A percentile compares a stretch with the other conserved stretches of the same genome.
Conservation (phyloP, 1,140 invertebrate genomes). For the Forficula auricularia region DNA sequence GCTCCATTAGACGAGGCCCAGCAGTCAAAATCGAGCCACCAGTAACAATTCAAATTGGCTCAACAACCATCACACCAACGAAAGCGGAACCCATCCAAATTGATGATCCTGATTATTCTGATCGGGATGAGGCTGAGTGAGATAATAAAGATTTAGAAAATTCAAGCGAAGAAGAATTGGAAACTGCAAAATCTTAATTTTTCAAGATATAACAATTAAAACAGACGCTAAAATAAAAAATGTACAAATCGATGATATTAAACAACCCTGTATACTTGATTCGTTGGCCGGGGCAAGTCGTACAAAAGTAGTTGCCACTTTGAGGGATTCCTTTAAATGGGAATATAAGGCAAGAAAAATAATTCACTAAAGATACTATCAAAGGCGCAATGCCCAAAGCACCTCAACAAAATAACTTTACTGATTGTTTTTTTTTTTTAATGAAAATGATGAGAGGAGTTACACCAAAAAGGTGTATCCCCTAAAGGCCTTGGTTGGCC, state of each 20-base stretch:
- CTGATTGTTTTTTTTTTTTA: too few species aligned
- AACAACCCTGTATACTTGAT: slow-evolving; percentile 82
- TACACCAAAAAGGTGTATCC: too few species aligned
- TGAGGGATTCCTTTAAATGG: slow-evolving; percentile 74
- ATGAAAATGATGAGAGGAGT: too few species aligned
- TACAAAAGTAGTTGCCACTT: slow-evolving; percentile 62
- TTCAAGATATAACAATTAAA: not conserved
- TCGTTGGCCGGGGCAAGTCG: slow-evolving; percentile 68
- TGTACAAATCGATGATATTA: slow-evolving; percentile 29
- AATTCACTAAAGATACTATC: slow-evolving; percentile 64
- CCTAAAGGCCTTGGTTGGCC: too few species aligned
- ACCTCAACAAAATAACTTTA: slow-evolving; percentile 91
- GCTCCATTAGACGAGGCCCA: too few species aligned
- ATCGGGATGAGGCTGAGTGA: slow-evolving; percentile 65
- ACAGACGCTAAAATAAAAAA: slow-evolving; percentile 20
- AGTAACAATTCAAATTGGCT: slow-evolving; percentile 37
- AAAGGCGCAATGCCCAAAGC: slow-evolving; percentile 72
- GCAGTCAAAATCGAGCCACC: slow-evolving; percentile 23
- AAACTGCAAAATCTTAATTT: not conserved
- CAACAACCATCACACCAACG: slow-evolving; percentile 44
- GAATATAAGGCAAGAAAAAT: slow-evolving; percentile 64
- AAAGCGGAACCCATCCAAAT: slow-evolving; percentile 5
- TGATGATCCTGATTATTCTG: slow-evolving; percentile 34
- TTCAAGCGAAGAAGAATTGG: slow-evolving; percentile 14
- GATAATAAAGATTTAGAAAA: slow-evolving; percentile 34